Percentiles rank a stretch among this genome's conserved stretches.
Conservation (phyloP, 2,113 vertebrate genomes). For the Peucedramus taeniatus region DNA sequence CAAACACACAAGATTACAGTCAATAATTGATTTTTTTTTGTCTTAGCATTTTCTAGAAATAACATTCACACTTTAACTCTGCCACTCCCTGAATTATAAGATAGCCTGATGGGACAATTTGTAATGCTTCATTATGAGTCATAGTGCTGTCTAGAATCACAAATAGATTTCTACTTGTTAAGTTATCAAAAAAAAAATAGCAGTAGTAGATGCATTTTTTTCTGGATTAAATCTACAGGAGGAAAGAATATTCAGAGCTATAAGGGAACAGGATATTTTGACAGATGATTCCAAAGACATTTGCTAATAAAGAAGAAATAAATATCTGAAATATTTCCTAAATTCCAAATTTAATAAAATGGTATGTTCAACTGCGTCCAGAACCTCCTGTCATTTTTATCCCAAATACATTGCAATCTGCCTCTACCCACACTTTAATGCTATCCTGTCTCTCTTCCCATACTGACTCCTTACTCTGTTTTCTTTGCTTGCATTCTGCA, state of each 20-base stretch:
- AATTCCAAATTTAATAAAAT: background rate
- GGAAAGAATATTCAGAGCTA: background rate
- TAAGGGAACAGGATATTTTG: background rate
- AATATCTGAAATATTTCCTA: background rate
- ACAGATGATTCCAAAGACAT: background rate
- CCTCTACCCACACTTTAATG: background rate
- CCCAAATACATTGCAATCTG: background rate
- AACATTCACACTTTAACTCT: background rate
- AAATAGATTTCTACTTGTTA: background rate
- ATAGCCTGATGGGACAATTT: background rate
- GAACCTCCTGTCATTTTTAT: background rate
- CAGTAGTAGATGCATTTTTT: background rate
- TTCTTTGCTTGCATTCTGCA: background rate
- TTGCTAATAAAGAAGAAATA: background rate
- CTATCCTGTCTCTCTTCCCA: background rate
- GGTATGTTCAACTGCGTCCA: background rate
- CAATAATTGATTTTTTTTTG: background rate
- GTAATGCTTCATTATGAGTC: background rate
- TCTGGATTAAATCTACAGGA: background rate
- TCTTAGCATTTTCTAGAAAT: background rate
- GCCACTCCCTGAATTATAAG: background rate
- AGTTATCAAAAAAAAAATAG: background rate
- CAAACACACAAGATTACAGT: background rate
- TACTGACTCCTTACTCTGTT: background rate
- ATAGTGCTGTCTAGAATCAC: background rate